Conservation (phyloP, 2,113 vertebrate genomes). For the Prunella himalayana region DNA sequence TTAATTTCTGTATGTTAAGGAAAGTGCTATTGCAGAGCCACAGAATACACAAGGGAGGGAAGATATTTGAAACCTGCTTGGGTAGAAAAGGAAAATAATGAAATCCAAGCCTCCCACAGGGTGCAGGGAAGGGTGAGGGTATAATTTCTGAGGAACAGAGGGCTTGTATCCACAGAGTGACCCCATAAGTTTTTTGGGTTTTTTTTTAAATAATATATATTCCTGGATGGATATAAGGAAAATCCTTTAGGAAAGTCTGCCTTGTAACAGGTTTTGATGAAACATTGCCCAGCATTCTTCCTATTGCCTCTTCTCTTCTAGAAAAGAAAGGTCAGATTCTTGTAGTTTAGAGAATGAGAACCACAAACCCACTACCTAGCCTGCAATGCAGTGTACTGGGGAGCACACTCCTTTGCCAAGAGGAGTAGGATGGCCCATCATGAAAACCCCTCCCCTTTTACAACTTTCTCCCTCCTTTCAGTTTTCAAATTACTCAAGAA, state of each 20-base stretch:
- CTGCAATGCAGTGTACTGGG: neutral
- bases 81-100: neutral
- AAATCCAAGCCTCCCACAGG: neutral
- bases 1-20: neutral
- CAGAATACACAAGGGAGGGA: neutral
- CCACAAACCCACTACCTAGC: neutral
- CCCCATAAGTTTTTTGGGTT: accelerated
- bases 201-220: neutral
- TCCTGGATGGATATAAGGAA: neutral
- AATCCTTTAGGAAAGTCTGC: neutral
- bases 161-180: neutral
- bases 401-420: neutral
- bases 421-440: neutral
- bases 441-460: neutral
- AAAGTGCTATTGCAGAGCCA: neutral
- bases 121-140: neutral
- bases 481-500: neutral
- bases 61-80: neutral
- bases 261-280: neutral
- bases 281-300: neutral
- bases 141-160: neutral
- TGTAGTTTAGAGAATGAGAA: neutral
- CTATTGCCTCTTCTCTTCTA: neutral
- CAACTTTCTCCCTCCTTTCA: neutral
- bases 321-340: neutral